Percentiles rank a stretch among this genome's conserved stretches.
Evolutionary conservation across 2,797 vertebrate genomes (phyloP).

Genomic region (Catharus ustulatus): DNA sequence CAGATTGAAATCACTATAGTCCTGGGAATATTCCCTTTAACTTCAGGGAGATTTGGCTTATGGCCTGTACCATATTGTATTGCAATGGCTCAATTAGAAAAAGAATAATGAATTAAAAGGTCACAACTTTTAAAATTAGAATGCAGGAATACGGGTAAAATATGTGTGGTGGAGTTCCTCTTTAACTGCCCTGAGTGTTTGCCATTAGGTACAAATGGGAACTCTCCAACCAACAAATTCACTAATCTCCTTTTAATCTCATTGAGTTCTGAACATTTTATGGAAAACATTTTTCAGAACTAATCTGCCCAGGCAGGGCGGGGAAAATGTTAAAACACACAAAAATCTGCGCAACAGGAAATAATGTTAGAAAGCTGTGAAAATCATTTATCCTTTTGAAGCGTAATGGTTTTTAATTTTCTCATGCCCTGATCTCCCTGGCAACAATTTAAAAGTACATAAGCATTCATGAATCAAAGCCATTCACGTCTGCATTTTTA

Average conservation of each 20-base stretch:
- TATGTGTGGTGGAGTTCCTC: background rate
- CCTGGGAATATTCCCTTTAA: slow-evolving; percentile 36
- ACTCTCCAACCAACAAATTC: background rate
- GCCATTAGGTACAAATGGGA: background rate
- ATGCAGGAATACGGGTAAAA: background rate
- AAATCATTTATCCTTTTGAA: slow-evolving; percentile 76
- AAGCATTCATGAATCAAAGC: slow-evolving; percentile 76
- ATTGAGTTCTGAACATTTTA: slow-evolving; percentile 37
- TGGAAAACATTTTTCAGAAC: slow-evolving; percentile 52
- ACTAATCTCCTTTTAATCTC: slow-evolving; percentile 52
- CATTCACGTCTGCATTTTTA: slow-evolving; percentile 72
- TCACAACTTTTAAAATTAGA: background rate
- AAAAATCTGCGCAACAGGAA: slow-evolving; percentile 72
- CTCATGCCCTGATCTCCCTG: slow-evolving; percentile 77
- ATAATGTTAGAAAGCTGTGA: slow-evolving; percentile 74
- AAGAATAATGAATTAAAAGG: slow-evolving; percentile 24
- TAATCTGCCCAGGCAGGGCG: slow-evolving; percentile 31
- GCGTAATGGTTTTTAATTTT: slow-evolving; percentile 77
- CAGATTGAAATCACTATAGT: slow-evolving; percentile 18
- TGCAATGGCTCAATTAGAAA: background rate
- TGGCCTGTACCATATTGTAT: background rate
- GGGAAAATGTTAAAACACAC: slow-evolving; percentile 56
- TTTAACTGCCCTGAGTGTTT: background rate
- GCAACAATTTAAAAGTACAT: slow-evolving; percentile 76
- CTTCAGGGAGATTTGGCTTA: slow-evolving; percentile 27